These are phyloP conservation scores for Pinna nobilis DNA, from an alignment of 1,140 invertebrate genomes.

Conservation along the genomic window DNA sequence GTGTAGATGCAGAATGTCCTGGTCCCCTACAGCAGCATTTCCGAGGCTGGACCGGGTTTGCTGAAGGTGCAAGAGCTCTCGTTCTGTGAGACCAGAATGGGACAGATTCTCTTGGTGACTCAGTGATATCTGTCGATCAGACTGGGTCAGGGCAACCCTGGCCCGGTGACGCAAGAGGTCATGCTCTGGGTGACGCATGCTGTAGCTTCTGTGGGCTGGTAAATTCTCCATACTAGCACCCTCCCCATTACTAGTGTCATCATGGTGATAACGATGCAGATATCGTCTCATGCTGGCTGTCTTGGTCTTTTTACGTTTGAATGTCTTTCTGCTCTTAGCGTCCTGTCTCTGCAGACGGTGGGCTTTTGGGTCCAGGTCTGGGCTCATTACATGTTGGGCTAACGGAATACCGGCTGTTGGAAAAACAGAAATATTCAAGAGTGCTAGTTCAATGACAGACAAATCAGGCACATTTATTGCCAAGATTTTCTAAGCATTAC, in stretches of 20 bases:
- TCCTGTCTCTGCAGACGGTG: conserved; percentile 92
- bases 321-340: conserved; percentile 95
- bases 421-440: too few relatives aligned
- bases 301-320: conserved; percentile 79
- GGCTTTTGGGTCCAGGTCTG: conserved; percentile 76
- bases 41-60: conserved; percentile 42
- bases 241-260: conserved; percentile 48
- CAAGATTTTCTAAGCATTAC: too few relatives aligned
- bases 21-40: conserved; percentile 15
- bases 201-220: conserved; percentile 37
- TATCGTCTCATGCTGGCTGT: conserved; percentile 55
- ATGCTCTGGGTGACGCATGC: conserved; percentile 24
- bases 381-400: conserved; percentile 14
- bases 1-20: background rate
- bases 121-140: conserved; percentile 1
- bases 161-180: conserved; percentile 37
- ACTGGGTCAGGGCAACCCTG: conserved; percentile 23
- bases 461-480: too few relatives aligned
- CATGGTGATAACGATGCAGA: conserved; percentile 47
- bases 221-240: conserved; percentile 51
- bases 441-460: too few relatives aligned
- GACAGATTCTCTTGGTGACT: conserved; percentile 5
- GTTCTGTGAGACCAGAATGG: conserved; percentile 4
- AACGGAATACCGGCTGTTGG: too few relatives aligned
- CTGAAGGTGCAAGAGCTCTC: conserved; percentile 17